phyloP scores from a whole-genome alignment of 2,797 vertebrate genomes.

The Peromyscus nudipes region DNA sequence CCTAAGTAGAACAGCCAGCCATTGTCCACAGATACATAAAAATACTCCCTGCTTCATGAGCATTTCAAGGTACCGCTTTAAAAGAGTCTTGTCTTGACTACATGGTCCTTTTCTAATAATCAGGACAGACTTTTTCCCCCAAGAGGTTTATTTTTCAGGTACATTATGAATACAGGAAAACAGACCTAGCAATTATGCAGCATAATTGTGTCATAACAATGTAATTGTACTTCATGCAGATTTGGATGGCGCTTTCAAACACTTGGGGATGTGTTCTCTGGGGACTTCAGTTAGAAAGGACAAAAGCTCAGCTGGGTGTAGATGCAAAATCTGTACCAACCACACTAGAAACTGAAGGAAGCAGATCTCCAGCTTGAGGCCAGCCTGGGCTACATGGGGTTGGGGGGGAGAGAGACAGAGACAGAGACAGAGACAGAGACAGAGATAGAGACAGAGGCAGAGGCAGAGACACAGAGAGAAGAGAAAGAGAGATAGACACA shows the following conservation, averaged over 20 bases:
- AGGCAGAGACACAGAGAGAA: too few species aligned
- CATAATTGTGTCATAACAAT: constrained; percentile 82
- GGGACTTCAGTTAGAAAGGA: constrained; percentile 82
- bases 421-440: too few species aligned
- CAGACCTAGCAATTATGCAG: constrained; percentile 74
- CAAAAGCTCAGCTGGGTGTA: constrained; percentile 68
- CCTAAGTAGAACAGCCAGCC: constrained; percentile 83
- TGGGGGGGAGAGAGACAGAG: not conserved
- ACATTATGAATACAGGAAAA: constrained; percentile 83
- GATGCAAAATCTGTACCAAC: not conserved
- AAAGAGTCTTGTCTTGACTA: constrained; percentile 69
- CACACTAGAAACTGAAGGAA: not conserved
- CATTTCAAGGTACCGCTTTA: constrained; percentile 85
- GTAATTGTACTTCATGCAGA: constrained; percentile 81
- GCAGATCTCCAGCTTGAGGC: not conserved
- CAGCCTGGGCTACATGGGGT: not conserved
- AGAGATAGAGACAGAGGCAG: too few species aligned
- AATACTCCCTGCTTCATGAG: constrained; percentile 85
- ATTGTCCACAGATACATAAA: constrained; percentile 84
- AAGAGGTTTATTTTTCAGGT: constrained; percentile 81
- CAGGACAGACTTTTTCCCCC: constrained; percentile 73
- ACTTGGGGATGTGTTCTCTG: constrained; percentile 87
- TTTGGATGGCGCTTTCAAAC: constrained; percentile 84
- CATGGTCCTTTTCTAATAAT: constrained; percentile 82
- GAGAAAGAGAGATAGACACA: too few species aligned